Base-by-base conservation (phyloP, 1,140 invertebrate genomes). In the Cherax quadricarinatus region DNA sequence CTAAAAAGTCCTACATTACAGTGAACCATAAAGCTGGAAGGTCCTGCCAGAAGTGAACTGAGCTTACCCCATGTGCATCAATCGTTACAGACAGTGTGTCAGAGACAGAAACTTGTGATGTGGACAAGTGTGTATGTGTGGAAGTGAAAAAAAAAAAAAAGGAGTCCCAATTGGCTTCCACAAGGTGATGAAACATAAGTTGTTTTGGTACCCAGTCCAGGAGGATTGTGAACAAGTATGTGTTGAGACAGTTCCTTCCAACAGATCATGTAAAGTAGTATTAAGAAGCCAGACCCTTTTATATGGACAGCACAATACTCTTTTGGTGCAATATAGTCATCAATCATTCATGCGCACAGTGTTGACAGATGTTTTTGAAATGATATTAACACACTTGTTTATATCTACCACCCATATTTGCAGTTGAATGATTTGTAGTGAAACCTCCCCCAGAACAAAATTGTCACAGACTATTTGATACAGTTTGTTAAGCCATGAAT, bases 321-420 rank as follows among this genome's bases (percentile, higher is more conserved):
- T 85, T 84, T 90, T 79, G 90, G 90, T 91, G 90, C 90, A 91
- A 91, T 91, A 91, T 86, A 79, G 57, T 87, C 81, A 85, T 83
- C 81, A 82, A 90, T 70, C 49, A 73, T 84, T 90, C 82, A 90
- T 73, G 88, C 88, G 87, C 87, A 89, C 87, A 89, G 87, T 89
- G 87, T 89, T 89, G 75, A 89, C 75, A 80, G 87, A 81, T 81
- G 87, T 81, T 89, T 81, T 86, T 86, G 85, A 86, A 75, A 83
- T 83, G 66, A 86, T 86, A 86, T 86, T 86, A 86, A 86, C 85
- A 86, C 85, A 86, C 85, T 86, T 86, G 85, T 86, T 86, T 86
- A 86, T 86, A 86, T 86, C 85, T 73, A 86, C 85, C 85, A 86
- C 85, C 85, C 85, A 86, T 73, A 86, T 86, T 86, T 86, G 85